Base-by-base conservation (phyloP, 2,888 invertebrate genomes). In the Lampropteryx suffumata region DNA sequence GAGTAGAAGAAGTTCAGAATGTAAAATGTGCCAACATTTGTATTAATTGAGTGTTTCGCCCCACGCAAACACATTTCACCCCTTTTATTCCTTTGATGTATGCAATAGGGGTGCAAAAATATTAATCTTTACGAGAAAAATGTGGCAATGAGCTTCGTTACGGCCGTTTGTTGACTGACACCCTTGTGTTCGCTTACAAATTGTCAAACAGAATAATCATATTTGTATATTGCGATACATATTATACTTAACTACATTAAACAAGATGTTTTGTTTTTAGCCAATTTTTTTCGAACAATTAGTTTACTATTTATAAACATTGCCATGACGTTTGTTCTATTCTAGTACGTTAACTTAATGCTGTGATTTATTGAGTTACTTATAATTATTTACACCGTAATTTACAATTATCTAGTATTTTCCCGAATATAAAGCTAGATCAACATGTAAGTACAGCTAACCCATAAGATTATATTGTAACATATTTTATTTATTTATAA, bases 51-150 rank as follows among this genome's bases (percentile, higher is more conserved):
- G 84, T 83, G 81, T 80, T 79, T 75, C 82, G 78, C 86, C 84
- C 86, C 84, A 76, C 72, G 74, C 81, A 70, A 76, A 71, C 73
- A 75, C 78, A 84, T 57, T 49, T 50, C 54, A 55, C 84, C 88
- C 89, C 84, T 85, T 86, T 79, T 76, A 77, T 87, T 86, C 81
- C 85, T 87, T 89, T 90, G 88, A 89, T 89, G 85, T 87, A 83
- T 80, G 79, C 81, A 76, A 70, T 69, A 70, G 84, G 88, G 88
- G 85, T 84, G 87, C 56, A 77, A 77, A 85, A 84, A 84, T 84
- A 81, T 86, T 87, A 86, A 82, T 82, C 80, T 69, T 72, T 73
- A 76, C 74, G 79, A 73, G 77, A 84, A 76, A 82, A 87, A 79
- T 73, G 75, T 70, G 76, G 78, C 79, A 79, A 83, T 79, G 74